A percentile compares a stretch with the other conserved stretches of the same genome.
These are phyloP conservation scores for Trachymyrmex cornetzi DNA, from an alignment of 1,140 invertebrate genomes.

Conservation along the genomic window DNA sequence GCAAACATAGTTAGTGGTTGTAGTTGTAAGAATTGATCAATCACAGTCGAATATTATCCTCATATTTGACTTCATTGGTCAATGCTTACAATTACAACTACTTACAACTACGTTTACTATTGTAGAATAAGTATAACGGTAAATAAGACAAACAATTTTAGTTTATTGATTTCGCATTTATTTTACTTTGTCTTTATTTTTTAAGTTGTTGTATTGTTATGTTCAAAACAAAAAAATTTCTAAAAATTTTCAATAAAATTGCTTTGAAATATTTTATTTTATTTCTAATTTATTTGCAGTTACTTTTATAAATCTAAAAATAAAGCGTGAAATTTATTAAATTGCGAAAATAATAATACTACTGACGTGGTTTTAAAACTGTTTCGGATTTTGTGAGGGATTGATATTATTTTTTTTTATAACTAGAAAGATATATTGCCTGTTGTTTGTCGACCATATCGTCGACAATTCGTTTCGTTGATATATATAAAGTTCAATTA, in stretches of 20 bases:
- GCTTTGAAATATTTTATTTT: background rate
- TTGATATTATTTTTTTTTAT: constrained; percentile 31
- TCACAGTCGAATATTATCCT: too few species aligned
- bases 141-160: background rate
- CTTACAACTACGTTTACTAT: too few species aligned
- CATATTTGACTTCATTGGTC: too few species aligned
- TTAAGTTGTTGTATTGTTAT: too few species aligned
- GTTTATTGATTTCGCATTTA: background rate
- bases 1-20: too few species aligned
- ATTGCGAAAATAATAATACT: constrained; percentile 3
- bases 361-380: background rate
- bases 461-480: constrained; percentile 17
- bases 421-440: constrained; percentile 35
- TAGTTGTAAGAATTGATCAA: too few species aligned
- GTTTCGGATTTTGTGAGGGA: constrained; percentile 3
- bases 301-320: constrained; percentile 8
- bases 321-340: constrained; percentile 17
- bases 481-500: constrained; percentile 25
- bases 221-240: background rate
- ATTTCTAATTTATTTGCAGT: background rate
- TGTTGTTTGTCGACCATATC: constrained; percentile 24
- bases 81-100: too few species aligned
- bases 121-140: background rate
- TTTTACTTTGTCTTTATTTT: background rate
- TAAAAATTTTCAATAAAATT: background rate